Percentiles rank a stretch among this genome's conserved stretches.
Conservation (phyloP, 2,113 vertebrate species). For the Oreochromis tanganicae region DNA sequence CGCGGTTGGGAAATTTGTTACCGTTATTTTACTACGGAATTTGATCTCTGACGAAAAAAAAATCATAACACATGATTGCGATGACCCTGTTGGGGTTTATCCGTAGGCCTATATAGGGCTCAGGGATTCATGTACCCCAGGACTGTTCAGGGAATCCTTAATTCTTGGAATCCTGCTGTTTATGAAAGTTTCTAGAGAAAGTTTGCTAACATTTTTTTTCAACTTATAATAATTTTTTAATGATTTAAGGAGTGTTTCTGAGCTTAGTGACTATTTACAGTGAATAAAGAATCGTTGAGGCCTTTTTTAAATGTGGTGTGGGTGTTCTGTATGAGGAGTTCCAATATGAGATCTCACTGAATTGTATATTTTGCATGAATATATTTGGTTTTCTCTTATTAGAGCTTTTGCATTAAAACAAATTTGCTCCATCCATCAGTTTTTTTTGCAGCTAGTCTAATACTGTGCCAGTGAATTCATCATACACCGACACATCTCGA, state of each 20-base stretch:
- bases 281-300: neutral
- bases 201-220: neutral
- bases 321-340: neutral
- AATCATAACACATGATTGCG: neutral
- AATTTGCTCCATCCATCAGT: neutral
- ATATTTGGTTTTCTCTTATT: neutral
- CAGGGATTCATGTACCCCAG: neutral
- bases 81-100: neutral
- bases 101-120: neutral
- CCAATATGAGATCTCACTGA: neutral
- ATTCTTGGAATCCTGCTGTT: neutral
- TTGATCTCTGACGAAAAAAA: neutral
- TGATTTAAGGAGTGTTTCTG: neutral
- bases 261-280: neutral
- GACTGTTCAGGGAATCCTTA: neutral
- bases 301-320: neutral
- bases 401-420: neutral
- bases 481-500: constrained; percentile 13
- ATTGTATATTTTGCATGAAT: neutral
- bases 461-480: neutral
- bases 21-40: neutral
- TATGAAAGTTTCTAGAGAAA: neutral
- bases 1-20: neutral
- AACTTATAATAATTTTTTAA: neutral
- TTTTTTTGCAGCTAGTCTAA: neutral